Evolutionary conservation across 2,888 invertebrate species (phyloP), one percentile per base, ranked within the genome.

Genomic region (Alviniconcha strummeri): DNA sequence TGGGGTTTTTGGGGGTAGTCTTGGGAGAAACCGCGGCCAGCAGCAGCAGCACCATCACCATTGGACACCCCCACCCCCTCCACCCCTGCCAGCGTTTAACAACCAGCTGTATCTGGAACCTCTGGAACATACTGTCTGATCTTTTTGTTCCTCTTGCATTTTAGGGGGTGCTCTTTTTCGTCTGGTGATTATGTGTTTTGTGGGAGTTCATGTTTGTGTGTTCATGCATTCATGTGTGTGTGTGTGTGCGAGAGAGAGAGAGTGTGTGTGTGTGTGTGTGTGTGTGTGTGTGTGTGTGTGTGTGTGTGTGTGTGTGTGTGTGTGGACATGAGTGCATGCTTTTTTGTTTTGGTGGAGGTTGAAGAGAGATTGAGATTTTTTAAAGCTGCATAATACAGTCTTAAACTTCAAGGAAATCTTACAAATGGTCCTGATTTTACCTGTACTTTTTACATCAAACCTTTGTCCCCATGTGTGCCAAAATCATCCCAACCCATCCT

Each of bases 91-190:
- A 15, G 82, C 85, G 57, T 86, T 86, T 78, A 85, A 86, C 75
- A 86, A 86, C 77, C 84, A 85, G 56, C 76, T 85, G 80, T 86
- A 86, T 52, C 75, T 86, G 60, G 85, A 85, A 55, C 86, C 86
- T 11, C 36, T 86, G 13, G 86, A 86, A 69, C 82, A 82, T 55
- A 82, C 82, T 54, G 82, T 82, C 19, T 82, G 76, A 82, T 78
- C 5, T 17, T 13, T 13, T 36, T 72, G 72, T 36, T 72, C 36
- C 36, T 36, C 36, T 36, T 36, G 36, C 36, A 3, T 36, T 36
- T 36, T 36, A 36, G 36, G 36, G 36, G 36, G 36, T n/a, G n/a
- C 13, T 69, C n/a, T 69, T 69, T 69, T 69, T 69, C 4, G 13
- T 69, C n/a, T 17, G 6, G 6, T 8, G 71, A n/a, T 71, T n/a